phyloP scores from a whole-genome alignment of 2,113 vertebrate genomes.

The Trematocara unimaculatum region DNA sequence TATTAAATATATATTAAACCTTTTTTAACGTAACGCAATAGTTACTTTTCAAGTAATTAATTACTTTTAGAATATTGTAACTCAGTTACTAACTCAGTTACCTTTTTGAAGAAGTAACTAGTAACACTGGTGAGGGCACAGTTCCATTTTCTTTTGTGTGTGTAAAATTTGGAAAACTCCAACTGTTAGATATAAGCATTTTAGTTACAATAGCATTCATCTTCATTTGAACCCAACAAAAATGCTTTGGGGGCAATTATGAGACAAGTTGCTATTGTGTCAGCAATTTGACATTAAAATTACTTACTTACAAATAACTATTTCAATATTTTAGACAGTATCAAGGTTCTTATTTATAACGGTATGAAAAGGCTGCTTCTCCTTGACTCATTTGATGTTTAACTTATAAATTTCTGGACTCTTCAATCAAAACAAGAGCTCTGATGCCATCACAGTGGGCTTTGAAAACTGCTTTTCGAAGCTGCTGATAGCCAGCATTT shows the following conservation, averaged over 20 bases:
- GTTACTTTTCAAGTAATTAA: neutral
- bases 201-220: neutral
- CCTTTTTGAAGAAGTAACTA: rapidly evolving
- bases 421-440: neutral
- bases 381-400: neutral
- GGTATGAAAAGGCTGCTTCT: neutral
- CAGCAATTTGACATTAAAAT: neutral
- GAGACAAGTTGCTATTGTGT: neutral
- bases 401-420: neutral
- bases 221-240: neutral
- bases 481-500: neutral
- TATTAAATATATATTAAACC: too few species aligned
- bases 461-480: neutral
- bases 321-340: neutral
- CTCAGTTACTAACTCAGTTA: neutral
- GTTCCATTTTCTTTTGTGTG: neutral
- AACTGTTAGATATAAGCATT: neutral
- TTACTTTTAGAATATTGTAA: neutral
- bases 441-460: neutral
- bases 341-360: rapidly evolving
- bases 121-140: neutral
- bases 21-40: rapidly evolving
- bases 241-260: neutral
- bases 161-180: neutral
- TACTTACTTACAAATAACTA: neutral